These are phyloP conservation scores for Gerosis bhagava DNA, from an alignment of 2,888 invertebrate species.

Conservation along the genomic window DNA sequence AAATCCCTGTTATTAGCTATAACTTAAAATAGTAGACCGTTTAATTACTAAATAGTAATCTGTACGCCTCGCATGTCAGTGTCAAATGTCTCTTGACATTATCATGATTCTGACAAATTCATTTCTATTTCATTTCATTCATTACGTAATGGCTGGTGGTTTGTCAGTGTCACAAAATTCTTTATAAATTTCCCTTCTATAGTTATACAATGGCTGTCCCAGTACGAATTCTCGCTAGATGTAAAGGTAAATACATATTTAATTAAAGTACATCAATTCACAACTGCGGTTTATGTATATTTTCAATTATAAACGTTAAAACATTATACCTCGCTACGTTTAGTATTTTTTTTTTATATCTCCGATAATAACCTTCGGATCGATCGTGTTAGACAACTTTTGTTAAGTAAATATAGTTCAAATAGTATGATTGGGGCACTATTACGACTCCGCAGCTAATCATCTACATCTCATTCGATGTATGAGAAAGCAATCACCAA, in stretches of 20 bases:
- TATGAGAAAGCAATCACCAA: slow-evolving; percentile 33
- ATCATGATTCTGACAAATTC: too few species aligned
- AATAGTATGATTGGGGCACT: not conserved
- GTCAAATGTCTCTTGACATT: too few species aligned
- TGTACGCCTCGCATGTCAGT: too few species aligned
- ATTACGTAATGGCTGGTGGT: slow-evolving; percentile 63
- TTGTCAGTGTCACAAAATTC: slow-evolving; percentile 65
- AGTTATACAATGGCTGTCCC: slow-evolving; percentile 80
- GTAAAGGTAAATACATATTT: slow-evolving; percentile 76
- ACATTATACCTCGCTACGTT: not conserved
- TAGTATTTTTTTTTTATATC: not conserved
- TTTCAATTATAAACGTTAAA: not conserved
- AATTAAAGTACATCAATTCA: slow-evolving; percentile 50
- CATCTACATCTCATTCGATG: slow-evolving; percentile 5
- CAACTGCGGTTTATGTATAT: not conserved
- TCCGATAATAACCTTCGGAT: slow-evolving; percentile 18
- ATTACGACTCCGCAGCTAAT: not conserved
- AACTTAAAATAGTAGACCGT: too few species aligned
- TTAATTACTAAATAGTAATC: too few species aligned
- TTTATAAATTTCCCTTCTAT: slow-evolving; percentile 43
- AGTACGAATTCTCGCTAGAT: slow-evolving; percentile 79
- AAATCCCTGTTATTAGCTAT: too few species aligned
- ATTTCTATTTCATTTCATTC: slow-evolving; percentile 17
- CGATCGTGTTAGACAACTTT: slow-evolving; percentile 13
- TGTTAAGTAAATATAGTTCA: slow-evolving; percentile 5